phyloP scores from a whole-genome alignment of 2,797 vertebrate genomes.

The Rousettus madagascariensis region DNA sequence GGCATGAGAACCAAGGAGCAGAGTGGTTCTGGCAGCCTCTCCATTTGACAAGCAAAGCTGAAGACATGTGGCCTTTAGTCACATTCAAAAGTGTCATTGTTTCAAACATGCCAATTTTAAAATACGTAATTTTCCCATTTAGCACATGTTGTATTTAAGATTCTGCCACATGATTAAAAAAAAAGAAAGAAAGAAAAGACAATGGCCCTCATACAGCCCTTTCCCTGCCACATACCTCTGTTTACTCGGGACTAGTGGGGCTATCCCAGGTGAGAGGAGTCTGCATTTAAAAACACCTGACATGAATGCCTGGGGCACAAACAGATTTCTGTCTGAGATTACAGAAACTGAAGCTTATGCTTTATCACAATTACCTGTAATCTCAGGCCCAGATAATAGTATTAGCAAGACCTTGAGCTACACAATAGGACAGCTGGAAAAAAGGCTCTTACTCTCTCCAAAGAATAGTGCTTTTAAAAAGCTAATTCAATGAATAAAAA shows the following conservation, averaged over 20 bases:
- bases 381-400: constrained; percentile 72
- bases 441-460: constrained; percentile 60
- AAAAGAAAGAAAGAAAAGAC: neutral
- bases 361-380: constrained; percentile 80
- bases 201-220: neutral
- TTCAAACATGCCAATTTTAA: constrained; percentile 76
- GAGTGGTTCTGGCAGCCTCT: constrained; percentile 72
- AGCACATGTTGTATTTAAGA: constrained; percentile 64
- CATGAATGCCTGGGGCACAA: constrained; percentile 55
- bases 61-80: constrained; percentile 69
- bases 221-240: neutral
- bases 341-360: constrained; percentile 77
- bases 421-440: constrained; percentile 80
- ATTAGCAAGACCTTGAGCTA: constrained; percentile 72
- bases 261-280: constrained; percentile 67
- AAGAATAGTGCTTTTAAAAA: constrained; percentile 76
- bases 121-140: constrained; percentile 78
- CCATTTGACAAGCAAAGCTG: constrained; percentile 66
- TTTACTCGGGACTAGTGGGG: neutral
- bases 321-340: constrained; percentile 77
- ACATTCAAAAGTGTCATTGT: constrained; percentile 72
- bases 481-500: constrained; percentile 68
- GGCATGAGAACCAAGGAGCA: constrained; percentile 74
- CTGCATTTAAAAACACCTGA: constrained; percentile 70
- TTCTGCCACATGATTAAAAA: constrained; percentile 40